These are phyloP conservation scores for Holothuria glaberrima DNA, from an alignment of 35 echinoderm and acorn worm genomes.

Conservation along the genomic window DNA sequence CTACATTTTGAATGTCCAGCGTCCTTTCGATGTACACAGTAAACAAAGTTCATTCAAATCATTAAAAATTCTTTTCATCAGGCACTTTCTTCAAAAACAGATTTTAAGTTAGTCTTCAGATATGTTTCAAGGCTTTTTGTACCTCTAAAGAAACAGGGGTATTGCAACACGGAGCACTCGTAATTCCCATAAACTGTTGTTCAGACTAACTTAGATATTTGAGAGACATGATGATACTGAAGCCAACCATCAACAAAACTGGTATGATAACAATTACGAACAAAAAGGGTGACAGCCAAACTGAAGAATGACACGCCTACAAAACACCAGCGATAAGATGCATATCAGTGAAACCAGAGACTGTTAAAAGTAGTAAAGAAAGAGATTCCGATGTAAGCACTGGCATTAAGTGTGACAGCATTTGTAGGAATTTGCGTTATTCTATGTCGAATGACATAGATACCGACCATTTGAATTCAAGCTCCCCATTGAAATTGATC, in stretches of 20 bases:
- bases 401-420: neutral
- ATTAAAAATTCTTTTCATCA: neutral
- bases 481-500: neutral
- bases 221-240: neutral
- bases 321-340: neutral
- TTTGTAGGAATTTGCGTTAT: neutral
- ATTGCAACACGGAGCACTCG: neutral
- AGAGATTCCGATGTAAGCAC: neutral
- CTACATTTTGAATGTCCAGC: neutral
- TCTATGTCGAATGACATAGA: conserved; percentile 16
- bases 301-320: neutral
- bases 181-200: neutral
- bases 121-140: neutral
- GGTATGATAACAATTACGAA: neutral
- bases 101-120: neutral
- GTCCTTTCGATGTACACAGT: neutral
- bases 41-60: neutral
- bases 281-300: neutral
- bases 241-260: neutral
- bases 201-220: neutral
- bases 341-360: neutral
- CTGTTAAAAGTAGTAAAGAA: neutral
- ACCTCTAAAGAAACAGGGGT: neutral
- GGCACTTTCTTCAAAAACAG: neutral
- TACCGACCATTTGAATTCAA: conserved; percentile 13